phyloP scores from a whole-genome alignment of 2,888 invertebrate genomes.

The Melieria omissa region DNA sequence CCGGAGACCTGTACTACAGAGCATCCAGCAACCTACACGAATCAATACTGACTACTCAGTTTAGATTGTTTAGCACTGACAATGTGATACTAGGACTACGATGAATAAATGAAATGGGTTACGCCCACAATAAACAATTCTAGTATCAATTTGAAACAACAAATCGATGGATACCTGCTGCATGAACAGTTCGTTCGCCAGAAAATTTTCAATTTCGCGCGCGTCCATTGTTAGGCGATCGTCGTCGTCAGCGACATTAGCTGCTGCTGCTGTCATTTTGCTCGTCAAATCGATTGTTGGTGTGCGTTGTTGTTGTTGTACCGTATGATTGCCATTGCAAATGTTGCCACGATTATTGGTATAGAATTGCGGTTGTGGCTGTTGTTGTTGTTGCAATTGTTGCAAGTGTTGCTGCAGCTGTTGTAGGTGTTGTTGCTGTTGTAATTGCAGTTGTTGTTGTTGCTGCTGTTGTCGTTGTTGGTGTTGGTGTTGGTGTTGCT shows the following conservation, averaged over 20 bases:
- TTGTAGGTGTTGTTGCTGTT: conserved; percentile 21
- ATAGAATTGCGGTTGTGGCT: conserved; percentile 40
- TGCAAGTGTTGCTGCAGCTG: conserved; percentile 23
- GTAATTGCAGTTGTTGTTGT: conserved; percentile 22
- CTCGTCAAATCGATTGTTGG: conserved; percentile 15
- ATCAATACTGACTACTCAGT: too few species aligned
- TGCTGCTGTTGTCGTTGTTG: conserved; percentile 48
- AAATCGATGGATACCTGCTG: conserved; percentile 73
- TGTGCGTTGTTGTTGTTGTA: conserved; percentile 24
- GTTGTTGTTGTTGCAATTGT: conserved; percentile 45
- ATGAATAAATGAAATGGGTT: too few species aligned
- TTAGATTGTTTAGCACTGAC: too few species aligned
- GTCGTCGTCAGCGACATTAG: conserved; percentile 39
- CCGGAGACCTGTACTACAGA: too few species aligned
- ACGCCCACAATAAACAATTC: too few species aligned
- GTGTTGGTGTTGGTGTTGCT: conserved; percentile 39
- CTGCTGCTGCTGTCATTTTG: conserved; percentile 44
- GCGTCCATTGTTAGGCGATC: conserved; percentile 74
- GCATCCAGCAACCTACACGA: too few species aligned
- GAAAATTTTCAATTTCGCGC: conserved; percentile 85
- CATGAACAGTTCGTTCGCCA: conserved; percentile 85
- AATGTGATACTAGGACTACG: too few species aligned
- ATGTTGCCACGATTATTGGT: conserved; percentile 40
- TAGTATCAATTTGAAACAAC: too few species aligned
- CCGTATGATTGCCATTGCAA: conserved; percentile 29